Evolutionary conservation across 2,888 invertebrate species (phyloP), one percentile per base, ranked within the genome.

Genomic region (Drosophila mimica): DNA sequence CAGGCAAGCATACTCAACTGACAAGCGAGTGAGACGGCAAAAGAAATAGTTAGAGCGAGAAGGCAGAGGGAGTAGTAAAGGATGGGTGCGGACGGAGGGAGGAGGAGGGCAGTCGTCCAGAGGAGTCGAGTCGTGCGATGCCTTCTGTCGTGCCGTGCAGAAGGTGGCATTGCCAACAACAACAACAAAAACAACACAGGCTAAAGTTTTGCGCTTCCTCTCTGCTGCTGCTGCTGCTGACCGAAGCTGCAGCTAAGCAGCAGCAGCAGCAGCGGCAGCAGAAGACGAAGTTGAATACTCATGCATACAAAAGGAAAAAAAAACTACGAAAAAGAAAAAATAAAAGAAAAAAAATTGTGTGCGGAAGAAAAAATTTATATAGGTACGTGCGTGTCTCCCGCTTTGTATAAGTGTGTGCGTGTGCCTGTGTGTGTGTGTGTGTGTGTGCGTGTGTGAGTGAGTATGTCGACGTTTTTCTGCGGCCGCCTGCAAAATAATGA

Each of bases 321-420:
- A 36, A 30, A 28, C 7, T 11, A 36, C 6, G 36, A 25, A 9
- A 33, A 34, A 5, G 17, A 53, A 34, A 5, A 25, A 53, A 36
- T 38, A 56, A 56, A 81, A 79, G 71, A 82, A 54, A 34, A 56
- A 81, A 81, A 77, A 82, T 78, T 74, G 76, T 81, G 79, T 81
- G 79, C 81, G 79, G 76, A 83, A 79, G 79, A 79, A 82, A 71
- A 79, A 79, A 74, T 79, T 62, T 70, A 31, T 78, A 78, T 82
- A 87, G 87, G 88, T 80, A 87, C 74, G 82, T 82, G 88, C 88
- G 88, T 87, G 79, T 76, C 69, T 72, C 54, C 52, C 67, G 40
- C 20, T 57, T 34, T 57, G 25, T 46, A 15, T 25, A 25, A 15
- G 46, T 46, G 25, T 25, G 15, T 63, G 28, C 59, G 46, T 43